Percentiles rank a stretch among this genome's conserved stretches.
phyloP scores from a whole-genome alignment of 2,888 invertebrate genomes.

The Trichogramma dendrolimi region DNA sequence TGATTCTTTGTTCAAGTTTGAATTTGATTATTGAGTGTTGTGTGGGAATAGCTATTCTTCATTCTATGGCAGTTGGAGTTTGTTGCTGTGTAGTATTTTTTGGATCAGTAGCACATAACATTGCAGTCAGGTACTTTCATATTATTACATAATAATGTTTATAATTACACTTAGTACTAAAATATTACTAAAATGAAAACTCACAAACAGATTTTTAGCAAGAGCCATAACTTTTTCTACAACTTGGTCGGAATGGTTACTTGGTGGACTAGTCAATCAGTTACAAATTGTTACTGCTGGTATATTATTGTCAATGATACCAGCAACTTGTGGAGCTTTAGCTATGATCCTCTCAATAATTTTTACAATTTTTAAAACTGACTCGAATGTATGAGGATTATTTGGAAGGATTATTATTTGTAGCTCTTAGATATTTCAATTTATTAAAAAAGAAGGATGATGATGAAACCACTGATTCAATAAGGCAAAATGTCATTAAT shows the following conservation, averaged over 20 bases:
- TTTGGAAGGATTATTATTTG: slow-evolving; percentile 62
- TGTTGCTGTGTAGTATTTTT: slow-evolving; percentile 62
- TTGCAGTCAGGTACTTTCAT: slow-evolving; percentile 60
- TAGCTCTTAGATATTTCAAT: slow-evolving; percentile 51
- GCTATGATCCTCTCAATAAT: slow-evolving; percentile 55
- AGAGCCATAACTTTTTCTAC: slow-evolving; percentile 52
- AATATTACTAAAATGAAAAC: no score
- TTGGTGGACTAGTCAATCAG: slow-evolving; percentile 61
- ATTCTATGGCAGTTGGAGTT: slow-evolving; percentile 56
- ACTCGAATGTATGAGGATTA: slow-evolving; percentile 74
- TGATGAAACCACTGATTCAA: slow-evolving; percentile 31
- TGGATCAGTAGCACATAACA: slow-evolving; percentile 66
- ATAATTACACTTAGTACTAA: not conserved
- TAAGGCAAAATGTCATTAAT: slow-evolving; percentile 59
- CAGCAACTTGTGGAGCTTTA: slow-evolving; percentile 71
- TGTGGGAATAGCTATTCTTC: slow-evolving; percentile 46
- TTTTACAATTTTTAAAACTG: slow-evolving; percentile 56
- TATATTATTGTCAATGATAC: slow-evolving; percentile 61
- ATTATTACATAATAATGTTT: not conserved
- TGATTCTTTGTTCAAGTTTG: slow-evolving; percentile 33
- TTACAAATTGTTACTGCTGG: slow-evolving; percentile 67
- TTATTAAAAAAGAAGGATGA: slow-evolving; percentile 48
- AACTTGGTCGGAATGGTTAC: slow-evolving; percentile 61
- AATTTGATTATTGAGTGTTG: slow-evolving; percentile 39
- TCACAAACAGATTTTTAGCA: slow-evolving; percentile 52